phyloP scores from a whole-genome alignment of 2,113 vertebrate genomes.

The Monopterus albus region DNA sequence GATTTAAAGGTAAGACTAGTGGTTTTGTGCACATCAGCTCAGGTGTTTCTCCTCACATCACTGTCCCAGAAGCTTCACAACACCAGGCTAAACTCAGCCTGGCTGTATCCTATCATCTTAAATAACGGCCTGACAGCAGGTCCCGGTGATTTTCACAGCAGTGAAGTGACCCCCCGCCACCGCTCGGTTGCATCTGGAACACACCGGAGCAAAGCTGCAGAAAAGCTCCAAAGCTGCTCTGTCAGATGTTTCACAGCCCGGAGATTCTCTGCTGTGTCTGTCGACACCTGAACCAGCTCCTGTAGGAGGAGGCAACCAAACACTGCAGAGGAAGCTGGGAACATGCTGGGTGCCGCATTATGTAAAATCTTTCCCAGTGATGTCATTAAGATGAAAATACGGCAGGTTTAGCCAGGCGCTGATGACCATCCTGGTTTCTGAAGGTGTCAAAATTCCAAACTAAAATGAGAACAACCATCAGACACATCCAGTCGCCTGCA shows the following conservation, averaged over 20 bases:
- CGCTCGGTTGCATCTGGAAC: neutral
- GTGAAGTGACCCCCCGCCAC: slow-evolving; percentile 1
- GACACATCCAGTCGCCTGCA: too few relatives aligned
- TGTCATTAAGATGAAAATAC: too few relatives aligned
- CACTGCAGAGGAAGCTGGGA: too few relatives aligned
- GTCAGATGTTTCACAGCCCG: slow-evolving; percentile 5
- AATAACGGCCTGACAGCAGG: slow-evolving; percentile 40
- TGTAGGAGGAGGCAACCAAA: too few relatives aligned
- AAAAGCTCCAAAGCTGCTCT: slow-evolving; percentile 20
- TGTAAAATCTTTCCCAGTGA: too few relatives aligned
- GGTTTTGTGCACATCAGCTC: neutral
- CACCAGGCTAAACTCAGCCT: neutral
- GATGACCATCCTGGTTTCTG: too few relatives aligned
- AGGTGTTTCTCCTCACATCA: neutral
- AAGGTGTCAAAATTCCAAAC: too few relatives aligned
- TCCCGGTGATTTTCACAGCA: slow-evolving; percentile 11
- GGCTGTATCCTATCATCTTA: slow-evolving; percentile 20
- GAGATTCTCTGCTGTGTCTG: neutral
- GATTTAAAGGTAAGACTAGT: neutral
- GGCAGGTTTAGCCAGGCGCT: too few relatives aligned
- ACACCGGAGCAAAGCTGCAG: neutral
- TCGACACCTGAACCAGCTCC: neutral
- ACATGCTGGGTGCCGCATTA: too few relatives aligned
- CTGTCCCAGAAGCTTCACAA: neutral
- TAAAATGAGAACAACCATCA: too few relatives aligned